Evolutionary conservation across 2,113 vertebrate species (phyloP).

Genomic region (Oryzias celebensis): DNA sequence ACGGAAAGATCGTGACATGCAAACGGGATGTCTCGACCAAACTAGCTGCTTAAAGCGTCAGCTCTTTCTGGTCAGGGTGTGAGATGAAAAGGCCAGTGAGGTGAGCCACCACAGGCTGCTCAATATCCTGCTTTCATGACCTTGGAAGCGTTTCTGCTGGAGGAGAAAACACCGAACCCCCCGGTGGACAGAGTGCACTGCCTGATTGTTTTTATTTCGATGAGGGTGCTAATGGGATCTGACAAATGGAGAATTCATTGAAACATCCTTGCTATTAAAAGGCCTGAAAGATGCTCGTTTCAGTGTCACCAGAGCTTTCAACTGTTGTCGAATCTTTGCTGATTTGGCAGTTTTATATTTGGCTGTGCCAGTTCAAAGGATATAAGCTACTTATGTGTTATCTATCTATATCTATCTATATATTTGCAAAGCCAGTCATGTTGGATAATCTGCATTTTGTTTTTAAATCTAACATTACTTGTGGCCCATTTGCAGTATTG

Average conservation of each 20-base stretch:
- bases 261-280: conserved; percentile 10
- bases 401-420: too few species aligned
- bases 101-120: conserved; percentile 32
- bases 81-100: conserved; percentile 26
- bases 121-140: conserved; percentile 72
- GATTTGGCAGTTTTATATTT: too few species aligned
- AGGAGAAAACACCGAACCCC: conserved; percentile 73
- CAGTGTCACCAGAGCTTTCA: background rate
- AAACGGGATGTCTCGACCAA: conserved; percentile 39
- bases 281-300: conserved; percentile 21
- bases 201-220: conserved; percentile 17
- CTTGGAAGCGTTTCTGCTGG: conserved; percentile 76
- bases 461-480: too few species aligned
- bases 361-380: too few species aligned
- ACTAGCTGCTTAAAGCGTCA: conserved; percentile 1
- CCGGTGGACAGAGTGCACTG: conserved; percentile 44
- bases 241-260: conserved; percentile 10
- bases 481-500: too few species aligned
- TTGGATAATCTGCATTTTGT: too few species aligned
- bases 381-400: too few species aligned
- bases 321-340: too few species aligned
- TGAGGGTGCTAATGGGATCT: conserved; percentile 16
- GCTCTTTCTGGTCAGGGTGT: conserved; percentile 15
- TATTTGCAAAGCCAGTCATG: too few species aligned
- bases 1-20: conserved; percentile 45